Percentiles rank a stretch among this genome's conserved stretches.
phyloP scores from a whole-genome alignment of 2,113 vertebrate genomes.

The Oceanodroma tethys region DNA sequence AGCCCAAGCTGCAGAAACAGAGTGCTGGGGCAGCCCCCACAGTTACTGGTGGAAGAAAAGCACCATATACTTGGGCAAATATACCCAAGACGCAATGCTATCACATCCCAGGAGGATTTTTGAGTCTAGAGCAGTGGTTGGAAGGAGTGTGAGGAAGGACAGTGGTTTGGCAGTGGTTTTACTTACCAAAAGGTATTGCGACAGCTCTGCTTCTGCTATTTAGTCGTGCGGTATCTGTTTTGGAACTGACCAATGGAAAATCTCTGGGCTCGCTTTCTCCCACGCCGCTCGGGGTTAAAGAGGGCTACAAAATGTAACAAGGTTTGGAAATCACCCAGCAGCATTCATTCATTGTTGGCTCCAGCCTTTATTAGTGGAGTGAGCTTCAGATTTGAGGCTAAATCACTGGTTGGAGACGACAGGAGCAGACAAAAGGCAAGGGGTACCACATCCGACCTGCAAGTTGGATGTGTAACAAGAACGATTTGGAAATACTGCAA shows the following conservation, averaged over 20 bases:
- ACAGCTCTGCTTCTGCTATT: background rate
- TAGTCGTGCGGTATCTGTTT: background rate
- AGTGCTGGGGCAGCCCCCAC: background rate
- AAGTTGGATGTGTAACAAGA: conserved; percentile 42
- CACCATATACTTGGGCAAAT: background rate
- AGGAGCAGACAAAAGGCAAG: background rate
- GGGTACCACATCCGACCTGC: background rate
- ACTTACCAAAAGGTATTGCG: background rate
- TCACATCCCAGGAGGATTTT: background rate
- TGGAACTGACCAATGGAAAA: background rate
- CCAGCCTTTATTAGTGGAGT: background rate
- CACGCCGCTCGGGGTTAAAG: accelerated
- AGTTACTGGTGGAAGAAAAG: background rate
- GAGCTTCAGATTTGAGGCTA: background rate
- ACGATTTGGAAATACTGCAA: conserved; percentile 28
- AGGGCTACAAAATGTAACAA: background rate
- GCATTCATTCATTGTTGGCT: background rate
- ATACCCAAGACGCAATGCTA: background rate
- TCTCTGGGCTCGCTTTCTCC: background rate
- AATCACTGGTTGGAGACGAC: background rate
- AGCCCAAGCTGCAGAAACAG: background rate
- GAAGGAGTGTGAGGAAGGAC: background rate
- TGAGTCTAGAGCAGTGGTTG: background rate
- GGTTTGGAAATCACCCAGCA: background rate
- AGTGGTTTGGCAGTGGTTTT: background rate